Base-by-base conservation (phyloP, 2,797 vertebrate species). In the Gymnothorax reevesii region DNA sequence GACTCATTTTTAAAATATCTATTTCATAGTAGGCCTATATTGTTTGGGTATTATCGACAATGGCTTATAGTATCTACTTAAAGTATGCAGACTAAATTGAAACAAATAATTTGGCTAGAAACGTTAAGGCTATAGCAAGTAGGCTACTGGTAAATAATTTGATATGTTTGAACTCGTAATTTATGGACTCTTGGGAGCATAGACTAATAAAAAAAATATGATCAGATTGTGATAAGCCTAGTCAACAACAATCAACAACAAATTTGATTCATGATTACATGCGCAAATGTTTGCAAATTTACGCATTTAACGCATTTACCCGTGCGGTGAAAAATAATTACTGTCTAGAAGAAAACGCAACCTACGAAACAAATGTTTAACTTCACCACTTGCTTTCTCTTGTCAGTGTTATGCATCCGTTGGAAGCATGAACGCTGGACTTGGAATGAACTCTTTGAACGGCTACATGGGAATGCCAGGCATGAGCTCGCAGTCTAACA, bases 381-480 rank as follows among this genome's bases (percentile, higher is more conserved):
- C n/a, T 83, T 83, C 80, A 54, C 86, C 82, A 82, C 60, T 84
- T 77, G 91, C 15, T 89, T 62, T 89, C 85, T 87, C 87, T 89
- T 91, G 88, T 88, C 96, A 99, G 98, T 97, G 97, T 93, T 99
- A 99, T 91, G 97, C 98, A 89, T 96, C 98, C 0, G 97, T 99
- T 92, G 96, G 97, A 95, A 98, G 98, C 96, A 99, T 99, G 98
- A 99, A 99, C 91, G 93, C 97, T 0, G 97, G 98, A 94, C 96
- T 99, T 94, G 98, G 98, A 88, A 99, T 99, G 98, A 99, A 99
- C 94, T 96, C 97, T 73, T 98, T 99, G 98, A 99, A 99, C 92
- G 97, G 97, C 27, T 99, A 99, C 94, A 99, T 99, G 98, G 97
- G 96, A 93, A 98, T 99, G 98, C 97, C 97, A 33, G 97, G 97